Base-by-base conservation (phyloP, 2,888 invertebrate genomes). In the Acanthosepion esculentum region DNA sequence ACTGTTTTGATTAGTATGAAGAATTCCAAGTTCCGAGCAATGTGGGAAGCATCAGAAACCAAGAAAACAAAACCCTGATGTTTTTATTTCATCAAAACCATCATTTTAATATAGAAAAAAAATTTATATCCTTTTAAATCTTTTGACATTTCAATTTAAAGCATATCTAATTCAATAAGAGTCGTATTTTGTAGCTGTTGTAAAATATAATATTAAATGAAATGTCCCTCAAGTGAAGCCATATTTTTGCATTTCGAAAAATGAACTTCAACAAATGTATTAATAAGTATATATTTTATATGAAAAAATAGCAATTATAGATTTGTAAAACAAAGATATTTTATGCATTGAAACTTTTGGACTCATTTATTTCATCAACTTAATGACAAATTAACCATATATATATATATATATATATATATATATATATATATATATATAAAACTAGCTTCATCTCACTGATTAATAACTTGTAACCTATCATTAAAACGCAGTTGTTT, bases 11-110 rank as follows among this genome's bases (percentile, higher is more conserved):
- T 98, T 95, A 96, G 97, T 4, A 97, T 98, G 95, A 95, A 97
- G 29, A 96, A 97, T 50, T 98, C 98, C 12, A 96, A 97, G 95
- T 98, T 98, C 95, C 97, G 97, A 7, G 97, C 97, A 95, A 97
- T 98, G 97, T 96, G 98, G 96, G 96, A 97, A 91, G 97, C 97
- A 29, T 95, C 95, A 18, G 96, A 95, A 48, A 78, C 4, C n/a
- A 78, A 78, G n/a, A 78, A 92, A 10, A 33, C 92, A 92, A 78
- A 29, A 78, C 15, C 12, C 78, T 15, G n/a, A 78, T n/a, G 5
- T 78, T 78, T 78, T 78, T 12, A 59, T 33, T 78, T 33, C n/a
- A 78, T 78, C 33, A 33, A 78, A 33, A 78, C 12, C n/a, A 78
- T n/a, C n/a, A 78, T 33, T 18, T 78, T 33, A n/a, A 33, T 78